Percentiles rank a stretch among this genome's conserved stretches.
These are phyloP conservation scores for Eriocheir sinensis DNA, from an alignment of 1,140 invertebrate genomes.

Conservation along the genomic window DNA sequence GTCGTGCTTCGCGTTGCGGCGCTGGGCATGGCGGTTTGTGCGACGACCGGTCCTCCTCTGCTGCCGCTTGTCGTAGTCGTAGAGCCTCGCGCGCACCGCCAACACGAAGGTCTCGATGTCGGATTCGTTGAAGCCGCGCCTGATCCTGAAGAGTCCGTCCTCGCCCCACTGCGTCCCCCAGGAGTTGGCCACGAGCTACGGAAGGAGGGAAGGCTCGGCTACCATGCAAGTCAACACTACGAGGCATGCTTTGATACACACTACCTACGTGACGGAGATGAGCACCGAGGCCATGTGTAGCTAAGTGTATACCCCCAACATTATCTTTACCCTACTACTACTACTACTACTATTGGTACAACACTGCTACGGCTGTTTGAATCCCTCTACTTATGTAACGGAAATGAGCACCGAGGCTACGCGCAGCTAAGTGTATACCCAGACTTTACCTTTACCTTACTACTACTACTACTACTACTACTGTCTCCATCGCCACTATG, in stretches of 20 bases:
- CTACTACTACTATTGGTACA: too few species aligned
- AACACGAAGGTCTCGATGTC: conserved; percentile 93
- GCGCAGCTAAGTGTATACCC: too few species aligned
- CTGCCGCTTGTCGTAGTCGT: background rate
- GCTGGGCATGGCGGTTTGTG: too few species aligned
- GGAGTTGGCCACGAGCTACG: conserved; percentile 92
- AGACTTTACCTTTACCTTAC: background rate
- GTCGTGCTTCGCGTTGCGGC: background rate
- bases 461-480: background rate
- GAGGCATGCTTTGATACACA: too few species aligned
- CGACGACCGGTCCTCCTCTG: background rate
- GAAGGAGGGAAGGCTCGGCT: conserved; percentile 65
- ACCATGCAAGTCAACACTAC: background rate
- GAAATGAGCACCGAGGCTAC: too few species aligned
- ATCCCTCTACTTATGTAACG: too few species aligned
- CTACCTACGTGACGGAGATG: too few species aligned
- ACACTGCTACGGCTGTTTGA: too few species aligned
- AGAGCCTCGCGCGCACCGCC: conserved; percentile 86
- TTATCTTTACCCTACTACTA: too few species aligned
- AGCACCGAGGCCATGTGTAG: too few species aligned
- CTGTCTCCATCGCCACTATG: too few species aligned
- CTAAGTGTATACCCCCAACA: too few species aligned
- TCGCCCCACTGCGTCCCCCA: conserved; percentile 96
- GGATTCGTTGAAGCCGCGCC: conserved; percentile 90
- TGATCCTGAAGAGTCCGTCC: conserved; percentile 91